These are phyloP conservation scores for Apus apus DNA, from an alignment of 2,113 vertebrate genomes.

Conservation along the genomic window DNA sequence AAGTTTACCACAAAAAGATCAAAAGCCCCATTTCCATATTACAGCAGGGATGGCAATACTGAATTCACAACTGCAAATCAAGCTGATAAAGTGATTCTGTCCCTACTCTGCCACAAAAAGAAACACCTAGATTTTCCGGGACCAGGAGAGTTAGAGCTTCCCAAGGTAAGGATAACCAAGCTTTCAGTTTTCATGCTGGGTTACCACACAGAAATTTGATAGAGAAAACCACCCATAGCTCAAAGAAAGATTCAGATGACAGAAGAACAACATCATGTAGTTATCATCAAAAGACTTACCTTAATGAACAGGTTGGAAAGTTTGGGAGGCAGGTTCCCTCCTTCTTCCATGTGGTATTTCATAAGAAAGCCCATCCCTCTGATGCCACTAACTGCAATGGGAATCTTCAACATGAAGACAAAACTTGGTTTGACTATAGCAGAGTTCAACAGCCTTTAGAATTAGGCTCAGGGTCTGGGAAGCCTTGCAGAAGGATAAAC, in stretches of 20 bases:
- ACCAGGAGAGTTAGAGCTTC: background rate
- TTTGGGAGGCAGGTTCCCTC: conserved; percentile 79
- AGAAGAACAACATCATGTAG: background rate
- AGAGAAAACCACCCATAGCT: background rate
- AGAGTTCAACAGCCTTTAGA: background rate
- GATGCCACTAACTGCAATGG: conserved; percentile 93
- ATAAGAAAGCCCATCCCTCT: conserved; percentile 93
- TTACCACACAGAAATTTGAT: background rate
- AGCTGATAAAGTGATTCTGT: background rate
- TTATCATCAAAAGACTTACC: conserved; percentile 72
- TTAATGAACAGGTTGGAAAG: conserved; percentile 91
- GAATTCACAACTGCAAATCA: background rate
- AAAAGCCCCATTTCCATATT: background rate
- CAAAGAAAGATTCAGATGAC: background rate
- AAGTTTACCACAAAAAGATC: background rate
- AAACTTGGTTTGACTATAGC: background rate
- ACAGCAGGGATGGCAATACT: background rate
- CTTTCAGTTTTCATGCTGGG: background rate
- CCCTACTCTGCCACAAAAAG: background rate
- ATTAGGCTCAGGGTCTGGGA: background rate
- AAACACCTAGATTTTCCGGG: background rate
- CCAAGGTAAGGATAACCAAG: background rate
- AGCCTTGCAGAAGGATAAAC: background rate
- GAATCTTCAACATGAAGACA: conserved; percentile 80
- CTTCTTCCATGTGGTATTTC: conserved; percentile 86